Evolutionary conservation across 2,888 invertebrate species (phyloP).

Genomic region (Branchellion lobata): DNA sequence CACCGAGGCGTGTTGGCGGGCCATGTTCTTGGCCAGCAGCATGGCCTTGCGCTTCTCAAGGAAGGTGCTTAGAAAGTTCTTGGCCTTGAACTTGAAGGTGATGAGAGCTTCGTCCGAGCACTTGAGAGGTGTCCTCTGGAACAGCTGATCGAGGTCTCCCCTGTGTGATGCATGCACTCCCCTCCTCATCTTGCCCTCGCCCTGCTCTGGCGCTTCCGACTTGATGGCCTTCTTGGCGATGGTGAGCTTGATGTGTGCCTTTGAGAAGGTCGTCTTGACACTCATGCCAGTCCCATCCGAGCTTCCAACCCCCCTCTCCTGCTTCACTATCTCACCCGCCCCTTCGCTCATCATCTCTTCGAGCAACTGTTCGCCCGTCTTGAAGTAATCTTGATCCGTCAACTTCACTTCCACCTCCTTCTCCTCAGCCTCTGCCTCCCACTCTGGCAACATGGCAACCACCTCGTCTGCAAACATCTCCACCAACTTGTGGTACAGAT

Average conservation of each 20-base stretch:
- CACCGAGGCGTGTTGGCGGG: conserved; percentile 40
- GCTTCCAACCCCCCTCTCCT: background rate
- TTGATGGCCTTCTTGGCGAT: conserved; percentile 6
- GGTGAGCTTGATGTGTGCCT: background rate
- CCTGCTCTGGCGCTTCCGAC: background rate
- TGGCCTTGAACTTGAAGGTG: conserved; percentile 45
- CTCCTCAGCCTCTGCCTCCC: background rate
- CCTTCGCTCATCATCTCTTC: conserved; percentile 16
- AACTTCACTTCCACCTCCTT: background rate
- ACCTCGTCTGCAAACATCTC: background rate
- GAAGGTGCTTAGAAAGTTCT: conserved; percentile 37
- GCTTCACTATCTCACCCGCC: background rate
- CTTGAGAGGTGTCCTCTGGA: conserved; percentile 32
- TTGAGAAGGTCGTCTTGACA: background rate
- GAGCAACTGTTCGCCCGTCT: background rate
- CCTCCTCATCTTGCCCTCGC: background rate
- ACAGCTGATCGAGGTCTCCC: conserved; percentile 27
- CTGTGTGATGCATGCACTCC: background rate
- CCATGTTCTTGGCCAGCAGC: conserved; percentile 41
- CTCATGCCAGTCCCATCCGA: background rate
- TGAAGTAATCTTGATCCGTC: background rate
- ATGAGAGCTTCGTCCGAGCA: conserved; percentile 41
- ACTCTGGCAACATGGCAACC: background rate
- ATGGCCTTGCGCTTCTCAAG: conserved; percentile 43
- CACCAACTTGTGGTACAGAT: background rate